Evolutionary conservation across 2,888 invertebrate species (phyloP).

Genomic region (Neuroscelio doddi): DNA sequence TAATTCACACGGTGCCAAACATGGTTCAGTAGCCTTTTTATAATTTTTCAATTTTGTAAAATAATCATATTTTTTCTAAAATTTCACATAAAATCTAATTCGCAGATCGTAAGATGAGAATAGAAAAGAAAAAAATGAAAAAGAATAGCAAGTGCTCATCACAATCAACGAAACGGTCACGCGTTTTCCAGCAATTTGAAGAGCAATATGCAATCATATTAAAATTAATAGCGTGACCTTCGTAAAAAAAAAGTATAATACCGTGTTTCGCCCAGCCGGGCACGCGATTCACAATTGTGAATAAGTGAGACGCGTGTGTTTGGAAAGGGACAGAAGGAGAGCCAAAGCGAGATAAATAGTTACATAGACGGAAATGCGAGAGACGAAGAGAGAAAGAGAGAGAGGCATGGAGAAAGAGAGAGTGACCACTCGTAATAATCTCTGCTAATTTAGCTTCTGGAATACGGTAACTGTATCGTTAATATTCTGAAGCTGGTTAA

Average conservation of each 20-base stretch:
- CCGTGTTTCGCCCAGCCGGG: constrained; percentile 14
- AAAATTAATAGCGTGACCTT: constrained; percentile 58
- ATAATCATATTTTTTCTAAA: too few relatives aligned
- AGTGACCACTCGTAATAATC: constrained; percentile 70
- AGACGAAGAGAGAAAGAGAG: constrained; percentile 16
- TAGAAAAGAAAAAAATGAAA: neutral
- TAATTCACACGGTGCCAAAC: too few relatives aligned
- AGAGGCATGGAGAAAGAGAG: constrained; percentile 43
- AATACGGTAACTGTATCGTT: constrained; percentile 71
- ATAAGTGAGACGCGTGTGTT: constrained; percentile 1
- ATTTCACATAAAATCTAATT: too few relatives aligned
- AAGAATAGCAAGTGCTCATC: neutral
- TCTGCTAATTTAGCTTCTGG: constrained; percentile 70
- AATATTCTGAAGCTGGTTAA: constrained; percentile 70
- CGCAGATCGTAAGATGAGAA: neutral
- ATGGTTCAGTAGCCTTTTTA: too few relatives aligned
- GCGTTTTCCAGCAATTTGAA: constrained; percentile 59
- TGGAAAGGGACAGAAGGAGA: constrained; percentile 14
- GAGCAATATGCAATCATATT: constrained; percentile 63
- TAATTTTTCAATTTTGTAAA: too few relatives aligned
- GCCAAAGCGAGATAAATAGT: constrained; percentile 25
- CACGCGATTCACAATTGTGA: constrained; percentile 14
- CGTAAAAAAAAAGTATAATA: constrained; percentile 57
- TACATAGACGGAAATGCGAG: neutral
- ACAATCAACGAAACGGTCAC: constrained; percentile 50